Evolutionary conservation across 1,140 invertebrate species (phyloP).

Genomic region (Mya arenaria): DNA sequence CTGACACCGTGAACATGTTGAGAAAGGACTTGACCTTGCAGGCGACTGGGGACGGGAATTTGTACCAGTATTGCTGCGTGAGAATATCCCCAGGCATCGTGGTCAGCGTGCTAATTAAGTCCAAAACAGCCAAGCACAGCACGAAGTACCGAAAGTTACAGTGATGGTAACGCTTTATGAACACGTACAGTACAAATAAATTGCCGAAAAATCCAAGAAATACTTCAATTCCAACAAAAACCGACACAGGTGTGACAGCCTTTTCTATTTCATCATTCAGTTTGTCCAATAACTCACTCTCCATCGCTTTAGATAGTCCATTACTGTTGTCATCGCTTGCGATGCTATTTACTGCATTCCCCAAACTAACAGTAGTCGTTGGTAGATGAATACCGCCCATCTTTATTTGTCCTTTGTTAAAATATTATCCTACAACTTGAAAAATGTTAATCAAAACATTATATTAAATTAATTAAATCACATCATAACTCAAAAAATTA

Average conservation of each 20-base stretch:
- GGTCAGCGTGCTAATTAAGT: conserved; percentile 57
- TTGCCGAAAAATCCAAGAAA: conserved; percentile 61
- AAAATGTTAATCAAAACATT: no score
- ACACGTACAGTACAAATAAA: conserved; percentile 63
- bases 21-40: conserved; percentile 60
- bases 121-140: conserved; percentile 60
- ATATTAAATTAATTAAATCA: no score
- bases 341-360: no score
- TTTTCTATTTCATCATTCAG: conserved; percentile 53
- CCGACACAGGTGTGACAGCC: conserved; percentile 39
- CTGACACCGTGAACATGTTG: conserved; percentile 62
- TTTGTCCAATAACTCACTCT: conserved; percentile 16
- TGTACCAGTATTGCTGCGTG: conserved; percentile 64
- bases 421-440: no score
- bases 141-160: conserved; percentile 62
- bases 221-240: conserved; percentile 51
- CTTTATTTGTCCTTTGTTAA: no score
- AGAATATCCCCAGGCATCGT: conserved; percentile 66
- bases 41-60: conserved; percentile 28
- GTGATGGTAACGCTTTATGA: conserved; percentile 35
- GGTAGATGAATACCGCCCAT: no score
- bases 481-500: no score
- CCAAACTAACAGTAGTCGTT: no score
- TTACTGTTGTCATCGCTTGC: no score
- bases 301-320: no score